Evolutionary conservation across 1,140 invertebrate species (phyloP).

Genomic region (Aphelenchoides besseyi): DNA sequence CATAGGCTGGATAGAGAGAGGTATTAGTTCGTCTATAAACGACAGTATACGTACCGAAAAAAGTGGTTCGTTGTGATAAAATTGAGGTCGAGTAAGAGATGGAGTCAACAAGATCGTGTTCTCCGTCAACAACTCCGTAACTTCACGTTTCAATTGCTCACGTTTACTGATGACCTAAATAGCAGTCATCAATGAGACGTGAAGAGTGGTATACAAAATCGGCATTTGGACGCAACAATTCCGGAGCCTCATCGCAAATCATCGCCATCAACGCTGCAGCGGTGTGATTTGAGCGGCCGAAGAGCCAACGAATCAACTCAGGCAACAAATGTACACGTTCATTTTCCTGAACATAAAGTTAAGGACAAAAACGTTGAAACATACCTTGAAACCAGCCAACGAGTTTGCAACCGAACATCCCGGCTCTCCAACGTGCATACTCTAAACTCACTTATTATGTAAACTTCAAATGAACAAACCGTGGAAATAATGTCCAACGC

Average conservation of each 20-base stretch:
- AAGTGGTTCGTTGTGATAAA: slow-evolving; percentile 62
- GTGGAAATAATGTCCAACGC: slow-evolving; percentile 38
- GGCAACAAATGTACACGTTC: slow-evolving; percentile 62
- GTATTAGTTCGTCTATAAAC: too few relatives aligned
- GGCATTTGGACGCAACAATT: not conserved
- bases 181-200: slow-evolving; percentile 20
- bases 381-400: slow-evolving; percentile 19
- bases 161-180: slow-evolving; percentile 52
- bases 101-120: slow-evolving; percentile 65
- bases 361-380: slow-evolving; percentile 10
- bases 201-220: too few relatives aligned
- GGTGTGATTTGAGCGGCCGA: slow-evolving; percentile 65
- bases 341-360: too few relatives aligned
- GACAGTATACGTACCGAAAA: too few relatives aligned
- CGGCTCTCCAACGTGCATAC: slow-evolving; percentile 40
- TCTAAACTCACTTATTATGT: too few relatives aligned
- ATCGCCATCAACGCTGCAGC: slow-evolving; percentile 31
- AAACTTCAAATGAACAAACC: too few relatives aligned
- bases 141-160: slow-evolving; percentile 60
- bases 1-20: too few relatives aligned
- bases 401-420: slow-evolving; percentile 21
- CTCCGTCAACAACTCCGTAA: slow-evolving; percentile 67
- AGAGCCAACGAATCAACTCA: slow-evolving; percentile 67
- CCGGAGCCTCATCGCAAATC: slow-evolving; percentile 26
- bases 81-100: slow-evolving; percentile 63